Base-by-base conservation (phyloP, 2,113 vertebrate genomes). In the Oxygymnocypris stewartii region DNA sequence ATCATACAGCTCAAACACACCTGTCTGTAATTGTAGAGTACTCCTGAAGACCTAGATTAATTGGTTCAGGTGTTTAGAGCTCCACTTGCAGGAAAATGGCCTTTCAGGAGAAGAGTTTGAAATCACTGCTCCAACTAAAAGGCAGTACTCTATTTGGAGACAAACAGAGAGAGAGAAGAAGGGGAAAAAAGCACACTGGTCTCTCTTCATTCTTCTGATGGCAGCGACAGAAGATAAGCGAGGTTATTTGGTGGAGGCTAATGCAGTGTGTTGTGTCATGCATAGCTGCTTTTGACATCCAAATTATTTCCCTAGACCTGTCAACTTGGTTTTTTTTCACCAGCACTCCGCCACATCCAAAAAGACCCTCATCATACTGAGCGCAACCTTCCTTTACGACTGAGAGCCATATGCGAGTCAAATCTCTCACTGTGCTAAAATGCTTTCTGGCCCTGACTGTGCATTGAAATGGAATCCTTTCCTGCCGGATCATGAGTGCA, bases 151-250 rank as follows among this genome's bases (percentile, higher is more conserved):
- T n/a, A 42, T 89, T 88, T 86, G 80, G 86, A 75, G 71, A 44
- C 10, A 44, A 63, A 63, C 28, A 23, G 4, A 20, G 28, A 63
- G 47, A 10, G 11, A 57, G 18, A 25, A 31, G 51, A 28, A 65
- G 44, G 44, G 42, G 37, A 16, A 16, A 44, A 87, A 89, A 88
- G 87, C 86, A 91, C 79, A 88, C 18, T 28, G 47, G 37, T 37
- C n/a, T 42, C 59, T 40, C 16, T 65, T 65, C 37, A 85, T 85
- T 88, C 88, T 90, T 83, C 84, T 89, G 90, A 89, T 75, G 51
- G 82, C 82, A 59, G 86, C 87, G 85, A 91, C 88, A 88, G 86
- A 67, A 91, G 92, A 94, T 93, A 93, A 93, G 92, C 89, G 69
- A 87, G 88, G 89, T 90, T 89, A 86, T 90, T 91, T 89, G 86